These are phyloP conservation scores for Auanema sp. DNA, from an alignment of 2,888 invertebrate genomes.

Conservation along the genomic window DNA sequence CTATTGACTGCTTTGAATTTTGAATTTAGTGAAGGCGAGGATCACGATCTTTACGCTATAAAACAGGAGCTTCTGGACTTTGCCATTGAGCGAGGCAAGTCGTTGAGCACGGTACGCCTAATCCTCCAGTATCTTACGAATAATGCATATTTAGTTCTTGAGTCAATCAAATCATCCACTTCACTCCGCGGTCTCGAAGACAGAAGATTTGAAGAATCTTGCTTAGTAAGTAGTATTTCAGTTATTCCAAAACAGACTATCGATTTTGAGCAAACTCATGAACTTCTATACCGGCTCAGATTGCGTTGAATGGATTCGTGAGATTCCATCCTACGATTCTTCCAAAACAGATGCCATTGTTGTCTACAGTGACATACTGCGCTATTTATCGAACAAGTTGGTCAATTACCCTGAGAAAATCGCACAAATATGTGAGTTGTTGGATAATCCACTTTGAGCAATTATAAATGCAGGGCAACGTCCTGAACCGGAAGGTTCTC, in stretches of 20 bases:
- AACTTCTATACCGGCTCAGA: slow-evolving; percentile 27
- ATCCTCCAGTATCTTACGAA: neutral
- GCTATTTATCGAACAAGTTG: slow-evolving; percentile 28
- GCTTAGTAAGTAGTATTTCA: slow-evolving; percentile 19
- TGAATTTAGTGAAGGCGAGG: neutral
- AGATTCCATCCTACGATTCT: slow-evolving; percentile 20
- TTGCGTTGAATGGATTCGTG: slow-evolving; percentile 23
- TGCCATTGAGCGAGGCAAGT: slow-evolving; percentile 9
- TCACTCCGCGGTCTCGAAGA: slow-evolving; percentile 27
- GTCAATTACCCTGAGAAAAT: slow-evolving; percentile 22
- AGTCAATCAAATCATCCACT: slow-evolving; percentile 22
- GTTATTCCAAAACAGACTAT: neutral
- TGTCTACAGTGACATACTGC: slow-evolving; percentile 28
- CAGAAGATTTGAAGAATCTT: slow-evolving; percentile 23
- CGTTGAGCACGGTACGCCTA: slow-evolving; percentile 9
- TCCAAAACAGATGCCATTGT: slow-evolving; percentile 28
- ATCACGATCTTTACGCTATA: slow-evolving; percentile 9
- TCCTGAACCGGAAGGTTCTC: no score
- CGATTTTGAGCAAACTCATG: slow-evolving; percentile 23
- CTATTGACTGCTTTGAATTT: neutral
- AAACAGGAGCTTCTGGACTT: slow-evolving; percentile 14
- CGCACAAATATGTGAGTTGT: slow-evolving; percentile 20
- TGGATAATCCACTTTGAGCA: no score
- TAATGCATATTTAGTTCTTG: neutral
- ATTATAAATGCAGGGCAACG: no score